A percentile compares a stretch with the other conserved stretches of the same genome.
Conservation (phyloP, 2,113 vertebrate species). For the Ammodytes dubius region DNA sequence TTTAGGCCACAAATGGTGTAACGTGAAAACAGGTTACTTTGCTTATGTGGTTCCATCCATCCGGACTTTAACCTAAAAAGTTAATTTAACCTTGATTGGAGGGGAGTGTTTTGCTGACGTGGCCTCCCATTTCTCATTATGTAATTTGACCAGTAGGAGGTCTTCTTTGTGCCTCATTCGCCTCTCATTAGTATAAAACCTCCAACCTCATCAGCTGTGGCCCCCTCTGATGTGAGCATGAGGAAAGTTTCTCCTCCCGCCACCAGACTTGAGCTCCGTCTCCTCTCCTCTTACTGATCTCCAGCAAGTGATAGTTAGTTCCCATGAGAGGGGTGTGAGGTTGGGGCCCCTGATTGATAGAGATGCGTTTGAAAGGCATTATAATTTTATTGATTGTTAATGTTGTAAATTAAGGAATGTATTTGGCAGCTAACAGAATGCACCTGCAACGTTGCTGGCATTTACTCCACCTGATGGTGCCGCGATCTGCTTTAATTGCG, state of each 20-base stretch:
- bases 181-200: slow-evolving; percentile 67
- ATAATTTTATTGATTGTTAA: slow-evolving; percentile 99
- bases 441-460: slow-evolving; percentile 89
- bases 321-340: slow-evolving; percentile 58
- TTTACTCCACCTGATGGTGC: slow-evolving; percentile 91
- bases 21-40: slow-evolving; percentile 63
- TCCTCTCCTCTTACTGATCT: slow-evolving; percentile 38
- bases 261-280: slow-evolving; percentile 14
- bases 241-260: slow-evolving; percentile 37
- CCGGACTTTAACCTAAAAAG: slow-evolving; percentile 28
- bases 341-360: slow-evolving; percentile 89
- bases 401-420: slow-evolving; percentile 98
- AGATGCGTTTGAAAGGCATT: slow-evolving; percentile 95
- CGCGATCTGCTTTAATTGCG: slow-evolving; percentile 96
- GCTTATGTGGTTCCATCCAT: slow-evolving; percentile 19
- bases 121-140: slow-evolving; percentile 14
- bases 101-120: slow-evolving; percentile 9
- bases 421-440: slow-evolving; percentile 96
- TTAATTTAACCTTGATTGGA: slow-evolving; percentile 48
- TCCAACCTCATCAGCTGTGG: slow-evolving; percentile 61
- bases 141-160: slow-evolving; percentile 8
- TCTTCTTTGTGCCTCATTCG: slow-evolving; percentile 44
- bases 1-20: slow-evolving; percentile 73
- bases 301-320: slow-evolving; percentile 51
- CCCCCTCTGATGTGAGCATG: slow-evolving; percentile 43